Evolutionary conservation across 2,888 invertebrate species (phyloP), one percentile per base, ranked within the genome.

Genomic region (Ashinkailepas kermadecensis): DNA sequence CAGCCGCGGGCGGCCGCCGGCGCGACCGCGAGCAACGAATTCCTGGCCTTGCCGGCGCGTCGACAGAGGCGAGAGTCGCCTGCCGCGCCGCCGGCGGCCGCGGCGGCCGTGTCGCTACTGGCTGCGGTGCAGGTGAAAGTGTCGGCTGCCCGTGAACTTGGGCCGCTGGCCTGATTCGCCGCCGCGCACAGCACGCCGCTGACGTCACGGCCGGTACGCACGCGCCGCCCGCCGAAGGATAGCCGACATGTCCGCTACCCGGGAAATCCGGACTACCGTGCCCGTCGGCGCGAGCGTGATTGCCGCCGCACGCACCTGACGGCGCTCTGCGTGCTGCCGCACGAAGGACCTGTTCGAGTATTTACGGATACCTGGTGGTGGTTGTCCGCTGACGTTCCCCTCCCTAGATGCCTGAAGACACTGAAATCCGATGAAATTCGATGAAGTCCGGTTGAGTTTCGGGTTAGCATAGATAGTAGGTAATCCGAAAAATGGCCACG

Each of bases 151-250:
- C 70, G 39, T 70, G 70, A 70, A 70, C 70, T 70, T 70, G 70
- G 70, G 70, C 70, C 39, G 70, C 70, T 70, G 70, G 70, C 70
- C 70, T 70, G 70, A 15, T 70, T 70, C 62, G 62, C 15, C 62
- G 18, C 18, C 18, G 62, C 62, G 18, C 18, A 18, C 62, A 18
- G 12, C 70, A 15, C 39, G 70, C 25, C 70, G 15, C 13, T 70
- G 70, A 70, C 70, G 39, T 39, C 70, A 70, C 23, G 25, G 15
- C 18, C 39, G 13, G 62, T 62, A 62, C 25, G 25, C 39, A 13
- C 70, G 2, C 39, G 67, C n/a, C 39, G 65, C 23, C 11, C 18
- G 70, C 15, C 23, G 70, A 15, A 23, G 39, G 70, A 70, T 70
- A 23, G 70, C 70, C 39, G 39, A 15, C 70, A 39, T 23, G 70